phyloP scores from a whole-genome alignment of 2,888 invertebrate species.

The Thyatira batis region DNA sequence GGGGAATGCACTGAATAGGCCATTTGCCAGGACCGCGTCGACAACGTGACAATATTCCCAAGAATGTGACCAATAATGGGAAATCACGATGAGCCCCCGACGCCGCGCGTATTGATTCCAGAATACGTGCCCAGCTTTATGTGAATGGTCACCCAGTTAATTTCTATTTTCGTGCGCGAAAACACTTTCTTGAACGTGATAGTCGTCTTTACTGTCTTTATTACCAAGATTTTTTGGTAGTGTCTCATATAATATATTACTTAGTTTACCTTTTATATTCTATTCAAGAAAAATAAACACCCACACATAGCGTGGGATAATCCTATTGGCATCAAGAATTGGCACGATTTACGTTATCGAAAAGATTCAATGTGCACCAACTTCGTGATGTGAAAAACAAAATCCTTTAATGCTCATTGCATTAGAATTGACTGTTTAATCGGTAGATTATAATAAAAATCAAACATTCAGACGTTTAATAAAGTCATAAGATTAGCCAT shows the following conservation, averaged over 20 bases:
- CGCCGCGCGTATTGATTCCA: constrained; percentile 43
- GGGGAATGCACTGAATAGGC: constrained; percentile 43
- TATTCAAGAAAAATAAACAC: neutral
- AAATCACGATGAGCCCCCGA: constrained; percentile 27
- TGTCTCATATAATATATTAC: constrained; percentile 24
- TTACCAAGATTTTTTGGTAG: constrained; percentile 17
- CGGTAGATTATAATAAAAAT: constrained; percentile 19
- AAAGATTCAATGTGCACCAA: neutral
- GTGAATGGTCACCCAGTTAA: constrained; percentile 39
- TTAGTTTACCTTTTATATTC: constrained; percentile 9
- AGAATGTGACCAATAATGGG: constrained; percentile 45
- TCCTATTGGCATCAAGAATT: neutral
- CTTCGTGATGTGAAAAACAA: constrained; percentile 9
- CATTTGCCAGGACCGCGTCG: constrained; percentile 36
- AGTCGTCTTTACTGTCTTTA: constrained; percentile 36
- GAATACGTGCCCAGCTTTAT: constrained; percentile 43
- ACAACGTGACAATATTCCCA: constrained; percentile 49
- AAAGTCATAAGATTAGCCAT: constrained; percentile 42
- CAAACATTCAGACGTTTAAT: constrained; percentile 28
- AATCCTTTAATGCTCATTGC: constrained; percentile 12
- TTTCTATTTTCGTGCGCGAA: constrained; percentile 43
- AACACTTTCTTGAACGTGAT: constrained; percentile 42
- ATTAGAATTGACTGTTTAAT: constrained; percentile 20
- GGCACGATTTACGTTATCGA: neutral
- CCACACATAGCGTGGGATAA: neutral